Evolutionary conservation across 2,113 vertebrate species (phyloP).

Genomic region (Craseonycteris thonglongyai): DNA sequence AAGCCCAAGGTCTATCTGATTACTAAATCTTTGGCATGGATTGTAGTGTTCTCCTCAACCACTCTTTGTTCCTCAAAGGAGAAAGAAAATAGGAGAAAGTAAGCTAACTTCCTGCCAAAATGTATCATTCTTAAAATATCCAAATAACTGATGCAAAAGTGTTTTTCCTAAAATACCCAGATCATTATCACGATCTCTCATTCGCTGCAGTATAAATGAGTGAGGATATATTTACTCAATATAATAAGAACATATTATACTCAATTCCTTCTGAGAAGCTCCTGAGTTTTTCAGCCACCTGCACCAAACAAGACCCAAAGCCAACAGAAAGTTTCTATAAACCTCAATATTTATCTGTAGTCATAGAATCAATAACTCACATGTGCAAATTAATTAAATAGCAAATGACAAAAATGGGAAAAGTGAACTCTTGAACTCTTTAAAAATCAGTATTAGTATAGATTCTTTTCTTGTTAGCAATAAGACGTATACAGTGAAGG

Average conservation of each 20-base stretch:
- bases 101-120: background rate
- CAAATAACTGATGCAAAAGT: background rate
- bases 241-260: background rate
- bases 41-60: background rate
- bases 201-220: background rate
- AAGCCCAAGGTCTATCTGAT: background rate
- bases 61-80: background rate
- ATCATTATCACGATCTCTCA: background rate
- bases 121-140: background rate
- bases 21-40: background rate
- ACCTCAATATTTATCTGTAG: background rate
- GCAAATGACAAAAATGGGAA: background rate
- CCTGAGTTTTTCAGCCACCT: background rate
- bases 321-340: background rate
- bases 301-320: background rate
- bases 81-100: background rate
- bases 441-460: background rate
- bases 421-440: background rate
- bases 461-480: background rate
- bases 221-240: background rate
- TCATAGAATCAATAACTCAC: background rate
- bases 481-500: background rate
- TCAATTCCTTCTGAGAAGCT: background rate
- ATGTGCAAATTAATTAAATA: background rate
- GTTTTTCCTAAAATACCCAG: background rate